A percentile compares a stretch with the other conserved stretches of the same genome.
These are phyloP conservation scores for Centropus bengalensis DNA, from an alignment of 2,113 vertebrate species.

Conservation along the genomic window DNA sequence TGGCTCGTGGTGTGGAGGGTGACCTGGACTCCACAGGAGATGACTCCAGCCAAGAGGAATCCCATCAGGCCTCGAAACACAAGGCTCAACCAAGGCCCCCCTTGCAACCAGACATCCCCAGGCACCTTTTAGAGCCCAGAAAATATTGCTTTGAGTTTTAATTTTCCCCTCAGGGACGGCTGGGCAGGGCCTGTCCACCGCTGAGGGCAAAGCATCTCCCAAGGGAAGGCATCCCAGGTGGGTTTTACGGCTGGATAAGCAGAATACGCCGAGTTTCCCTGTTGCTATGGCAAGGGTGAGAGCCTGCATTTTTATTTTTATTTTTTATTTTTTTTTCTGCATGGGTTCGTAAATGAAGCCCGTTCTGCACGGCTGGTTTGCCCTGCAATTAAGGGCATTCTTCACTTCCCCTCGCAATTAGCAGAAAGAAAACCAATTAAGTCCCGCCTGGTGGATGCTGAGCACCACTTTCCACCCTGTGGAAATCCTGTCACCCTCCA, in stretches of 20 bases:
- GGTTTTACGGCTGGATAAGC: not conserved
- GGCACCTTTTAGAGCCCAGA: not conserved
- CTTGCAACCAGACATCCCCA: not conserved
- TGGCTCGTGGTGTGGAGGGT: rapidly evolving
- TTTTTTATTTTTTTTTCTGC: not conserved
- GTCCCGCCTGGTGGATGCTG: rapidly evolving
- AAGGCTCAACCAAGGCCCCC: not conserved
- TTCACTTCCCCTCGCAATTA: slow-evolving; percentile 57
- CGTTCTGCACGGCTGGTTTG: not conserved
- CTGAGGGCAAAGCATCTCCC: not conserved
- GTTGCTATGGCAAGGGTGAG: not conserved
- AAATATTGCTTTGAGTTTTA: not conserved
- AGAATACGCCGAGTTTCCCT: not conserved
- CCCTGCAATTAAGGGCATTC: slow-evolving; percentile 61
- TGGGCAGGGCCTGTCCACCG: rapidly evolving
- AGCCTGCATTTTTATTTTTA: not conserved
- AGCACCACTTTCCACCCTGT: rapidly evolving
- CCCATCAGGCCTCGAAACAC: not conserved
- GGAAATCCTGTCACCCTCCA: not conserved
- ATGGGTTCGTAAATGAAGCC: not conserved
- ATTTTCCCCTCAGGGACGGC: not conserved
- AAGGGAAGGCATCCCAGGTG: not conserved
- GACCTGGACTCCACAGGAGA: not conserved
- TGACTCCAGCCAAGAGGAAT: not conserved
- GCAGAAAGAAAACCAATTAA: slow-evolving; percentile 51